phyloP scores from a whole-genome alignment of 2,888 invertebrate species.

The Pilophorus perplexus region DNA sequence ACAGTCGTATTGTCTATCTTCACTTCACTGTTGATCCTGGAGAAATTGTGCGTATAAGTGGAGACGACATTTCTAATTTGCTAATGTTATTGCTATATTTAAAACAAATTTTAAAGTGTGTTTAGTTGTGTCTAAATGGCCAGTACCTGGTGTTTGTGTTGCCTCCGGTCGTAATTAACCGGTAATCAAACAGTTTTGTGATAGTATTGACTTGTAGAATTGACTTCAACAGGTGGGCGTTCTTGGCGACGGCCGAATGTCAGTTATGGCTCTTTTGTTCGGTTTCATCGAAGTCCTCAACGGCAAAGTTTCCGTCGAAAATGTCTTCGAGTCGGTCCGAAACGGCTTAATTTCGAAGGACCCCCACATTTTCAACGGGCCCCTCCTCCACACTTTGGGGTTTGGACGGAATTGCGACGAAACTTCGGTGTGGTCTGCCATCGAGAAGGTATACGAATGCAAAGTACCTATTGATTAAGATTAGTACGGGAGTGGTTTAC shows the following conservation, averaged over 20 bases:
- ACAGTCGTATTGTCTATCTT: conserved; percentile 1
- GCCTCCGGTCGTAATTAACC: too few relatives aligned
- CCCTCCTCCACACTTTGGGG: background rate
- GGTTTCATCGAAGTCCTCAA: conserved; percentile 22
- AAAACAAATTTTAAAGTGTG: too few relatives aligned
- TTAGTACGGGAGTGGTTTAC: too few relatives aligned
- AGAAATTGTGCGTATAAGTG: conserved; percentile 10
- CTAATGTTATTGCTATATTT: too few relatives aligned
- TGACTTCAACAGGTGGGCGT: conserved; percentile 27
- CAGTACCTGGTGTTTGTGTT: too few relatives aligned
- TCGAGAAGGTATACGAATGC: too few relatives aligned
- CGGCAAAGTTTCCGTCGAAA: conserved; percentile 1
- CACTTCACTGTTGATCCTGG: conserved; percentile 7
- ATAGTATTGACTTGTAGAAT: too few relatives aligned
- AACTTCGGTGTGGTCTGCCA: background rate
- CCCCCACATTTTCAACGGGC: conserved; percentile 26
- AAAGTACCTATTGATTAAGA: too few relatives aligned
- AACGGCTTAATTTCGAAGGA: conserved; percentile 17
- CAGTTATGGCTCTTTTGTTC: background rate
- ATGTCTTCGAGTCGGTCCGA: background rate
- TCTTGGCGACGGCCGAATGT: conserved; percentile 10
- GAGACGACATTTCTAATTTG: too few relatives aligned
- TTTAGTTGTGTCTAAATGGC: too few relatives aligned
- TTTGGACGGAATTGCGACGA: background rate
- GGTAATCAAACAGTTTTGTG: too few relatives aligned